A percentile compares a stretch with the other conserved stretches of the same genome.
These are phyloP conservation scores for Echinometra lucunter DNA, from an alignment of 53 echinoderm and acorn worm species.

Conservation along the genomic window DNA sequence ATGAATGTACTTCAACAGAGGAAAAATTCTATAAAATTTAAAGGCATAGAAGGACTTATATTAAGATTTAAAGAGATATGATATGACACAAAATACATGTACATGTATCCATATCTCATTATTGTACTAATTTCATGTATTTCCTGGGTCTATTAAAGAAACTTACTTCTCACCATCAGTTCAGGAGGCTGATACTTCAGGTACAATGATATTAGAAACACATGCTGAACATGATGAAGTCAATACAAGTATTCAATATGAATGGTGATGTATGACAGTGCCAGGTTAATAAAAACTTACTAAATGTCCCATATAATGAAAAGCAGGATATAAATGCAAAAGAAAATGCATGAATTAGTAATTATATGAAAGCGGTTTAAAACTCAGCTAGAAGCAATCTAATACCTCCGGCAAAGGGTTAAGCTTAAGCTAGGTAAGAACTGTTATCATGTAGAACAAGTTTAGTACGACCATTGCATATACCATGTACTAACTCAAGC, in stretches of 20 bases:
- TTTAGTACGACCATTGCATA: neutral
- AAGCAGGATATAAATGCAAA: constrained; percentile 24
- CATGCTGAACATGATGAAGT: neutral
- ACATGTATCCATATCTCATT: too few relatives aligned
- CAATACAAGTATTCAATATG: neutral
- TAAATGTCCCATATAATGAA: neutral
- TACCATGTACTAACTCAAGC: neutral
- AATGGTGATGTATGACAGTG: neutral
- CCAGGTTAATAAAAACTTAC: neutral
- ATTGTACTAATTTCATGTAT: too few relatives aligned
- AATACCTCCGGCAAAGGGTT: neutral
- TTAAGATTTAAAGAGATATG: too few relatives aligned
- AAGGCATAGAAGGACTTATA: too few relatives aligned
- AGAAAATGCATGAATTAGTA: neutral
- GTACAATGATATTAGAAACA: neutral
- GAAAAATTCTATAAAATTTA: too few relatives aligned
- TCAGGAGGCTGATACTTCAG: neutral
- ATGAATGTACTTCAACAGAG: too few relatives aligned
- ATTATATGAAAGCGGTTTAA: neutral
- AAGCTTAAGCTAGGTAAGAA: neutral
- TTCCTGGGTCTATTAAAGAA: too few relatives aligned
- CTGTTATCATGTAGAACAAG: neutral
- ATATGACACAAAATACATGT: too few relatives aligned
- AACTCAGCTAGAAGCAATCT: neutral
- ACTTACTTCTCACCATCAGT: neutral